Base-by-base conservation (phyloP, 1,140 invertebrate genomes). In the Drosophila repleta region DNA sequence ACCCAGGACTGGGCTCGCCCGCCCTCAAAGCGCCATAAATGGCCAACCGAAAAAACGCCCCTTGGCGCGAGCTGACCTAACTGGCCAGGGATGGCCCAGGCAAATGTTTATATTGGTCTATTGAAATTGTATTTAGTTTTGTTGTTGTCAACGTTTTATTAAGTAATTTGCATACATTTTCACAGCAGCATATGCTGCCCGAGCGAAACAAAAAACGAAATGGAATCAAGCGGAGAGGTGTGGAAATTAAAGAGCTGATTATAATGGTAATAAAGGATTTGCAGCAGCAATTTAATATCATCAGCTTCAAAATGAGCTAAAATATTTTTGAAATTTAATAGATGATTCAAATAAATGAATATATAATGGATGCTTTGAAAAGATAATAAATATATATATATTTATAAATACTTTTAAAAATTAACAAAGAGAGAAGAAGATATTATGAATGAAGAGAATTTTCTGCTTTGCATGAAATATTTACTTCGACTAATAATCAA, bases 111-210 rank as follows among this genome's bases (percentile, higher is more conserved):
- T 37, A 85, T 84, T 84, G 77, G 81, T 65, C 82, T 71, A 88
- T 87, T 87, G 71, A 87, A 87, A 88, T 79, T 83, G 79, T 88
- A 82, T 87, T 77, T 56, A 71, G 58, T 76, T 87, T 29, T 65
- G 83, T 82, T 88, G 82, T 87, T 60, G 75, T 79, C 82, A 83
- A 76, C 83, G 88, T 88, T 87, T 87, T 83, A 88, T 87, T 79
- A 83, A 87, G 83, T 79, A 88, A 87, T 87, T 87, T 87, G 67
- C 82, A 88, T 88, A 87, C 76, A 79, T 88, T 87, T 73, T 18
- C 48, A 63, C 26, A 56, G 69, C 66, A 66, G 45, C 82, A 87
- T 87, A 87, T 87, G 82, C 75, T 76, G 32, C 4, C 51, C 26
- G 15, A 49, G n/a, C n/a, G n/a, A n/a, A n/a, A n/a, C n/a, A 61